Evolutionary conservation across 2,113 vertebrate genomes (phyloP).

Genomic region (Cavia aperea): DNA sequence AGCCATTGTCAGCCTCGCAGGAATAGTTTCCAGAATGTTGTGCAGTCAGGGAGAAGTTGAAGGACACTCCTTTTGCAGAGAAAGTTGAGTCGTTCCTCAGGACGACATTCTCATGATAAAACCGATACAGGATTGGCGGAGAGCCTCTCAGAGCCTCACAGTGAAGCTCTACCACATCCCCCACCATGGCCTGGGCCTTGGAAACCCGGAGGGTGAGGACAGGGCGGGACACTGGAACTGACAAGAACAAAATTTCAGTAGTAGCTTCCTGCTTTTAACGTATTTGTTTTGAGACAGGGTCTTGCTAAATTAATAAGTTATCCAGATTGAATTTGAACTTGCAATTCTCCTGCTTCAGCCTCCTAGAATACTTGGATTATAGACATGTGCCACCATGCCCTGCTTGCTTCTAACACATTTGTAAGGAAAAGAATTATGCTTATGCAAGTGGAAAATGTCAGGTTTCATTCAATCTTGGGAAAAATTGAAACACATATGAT

Average conservation of each 20-base stretch:
- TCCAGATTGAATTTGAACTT: neutral
- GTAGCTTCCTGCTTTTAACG: neutral
- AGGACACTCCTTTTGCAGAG: constrained; percentile 15
- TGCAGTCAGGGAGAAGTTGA: constrained; percentile 44
- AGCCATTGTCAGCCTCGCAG: constrained; percentile 47
- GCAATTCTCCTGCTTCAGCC: neutral
- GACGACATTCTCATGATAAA: constrained; percentile 22
- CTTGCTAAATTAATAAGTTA: neutral
- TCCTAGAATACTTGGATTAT: neutral
- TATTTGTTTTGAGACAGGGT: neutral
- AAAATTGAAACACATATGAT: neutral
- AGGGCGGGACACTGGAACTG: constrained; percentile 51
- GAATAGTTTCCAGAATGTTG: constrained; percentile 51
- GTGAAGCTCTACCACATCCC: constrained; percentile 20
- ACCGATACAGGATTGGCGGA: constrained; percentile 17
- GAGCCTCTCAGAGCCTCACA: constrained; percentile 45
- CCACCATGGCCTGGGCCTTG: neutral
- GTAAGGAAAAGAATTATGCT: neutral
- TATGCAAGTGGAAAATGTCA: neutral
- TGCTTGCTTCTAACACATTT: neutral
- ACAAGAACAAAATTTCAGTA: neutral
- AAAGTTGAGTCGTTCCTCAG: neutral
- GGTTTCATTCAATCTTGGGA: neutral
- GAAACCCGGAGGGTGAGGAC: constrained; percentile 18
- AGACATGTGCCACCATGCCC: neutral